Evolutionary conservation across 2,888 invertebrate species (phyloP), one percentile per base, ranked within the genome.

Genomic region (Chromoteleia sp.): DNA sequence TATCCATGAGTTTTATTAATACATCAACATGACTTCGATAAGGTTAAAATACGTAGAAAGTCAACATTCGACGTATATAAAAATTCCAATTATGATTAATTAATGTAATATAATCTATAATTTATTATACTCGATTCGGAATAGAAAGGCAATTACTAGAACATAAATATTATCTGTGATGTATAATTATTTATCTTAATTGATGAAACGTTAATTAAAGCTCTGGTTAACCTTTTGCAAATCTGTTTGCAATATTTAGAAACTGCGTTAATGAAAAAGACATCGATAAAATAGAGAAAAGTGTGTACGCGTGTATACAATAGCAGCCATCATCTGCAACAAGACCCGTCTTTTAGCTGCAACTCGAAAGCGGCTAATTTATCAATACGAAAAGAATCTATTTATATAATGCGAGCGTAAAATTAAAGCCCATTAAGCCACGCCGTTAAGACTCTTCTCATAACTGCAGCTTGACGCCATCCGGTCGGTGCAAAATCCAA

Each of bases 401-500:
- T 77, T 70, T 70, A 67, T 74, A 74, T 61, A 68, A 75, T 61
- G 45, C 36, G 63, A 61, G 70, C 59, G 52, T 70, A 50, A 58
- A 75, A 63, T 77, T 70, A 56, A 70, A 39, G 63, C 36, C 70
- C 25, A 77, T 77, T 77, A 67, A 67, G 43, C 19, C 29, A 15
- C 43, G 45, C 54, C 43, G 63, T 65, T 61, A 56, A 25, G 58
- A 15, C 39, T 43, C 74, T 19, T 39, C 61, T 74, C 65, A 30
- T 76, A 76, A 59, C 59, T 67, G 67, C 77, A 70, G 36, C 54
- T 71, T 48, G 70, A 63, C 77, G 70, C 63, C 77, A 61, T 68
- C 68, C 68, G 68, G 70, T 36, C 25, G 77, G 71, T 61, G 63
- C 61, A 59, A 68, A 67, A 59, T 41, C 17, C 21, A 30, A 50